Evolutionary conservation across 2,797 vertebrate species (phyloP), one percentile per base, ranked within the genome.

Genomic region (Fringilla coelebs): DNA sequence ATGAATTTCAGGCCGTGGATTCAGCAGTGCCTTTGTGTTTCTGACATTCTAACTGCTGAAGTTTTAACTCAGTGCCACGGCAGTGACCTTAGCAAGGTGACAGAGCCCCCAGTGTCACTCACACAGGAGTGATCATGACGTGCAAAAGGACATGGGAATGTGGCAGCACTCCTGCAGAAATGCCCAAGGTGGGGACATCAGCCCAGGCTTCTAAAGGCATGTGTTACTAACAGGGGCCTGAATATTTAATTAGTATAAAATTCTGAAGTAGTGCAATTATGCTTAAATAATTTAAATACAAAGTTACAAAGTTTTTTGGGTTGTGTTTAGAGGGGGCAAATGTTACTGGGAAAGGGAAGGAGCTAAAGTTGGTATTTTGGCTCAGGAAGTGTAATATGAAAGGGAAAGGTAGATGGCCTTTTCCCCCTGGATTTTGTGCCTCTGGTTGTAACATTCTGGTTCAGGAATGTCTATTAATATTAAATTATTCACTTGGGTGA

Each of bases 381-480:
- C 66, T 89, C 32, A n/a, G 92, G 34, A 84, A 62, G 15, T 25
- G 13, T 73, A 63, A 55, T 58, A 34, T 28, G 48, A 83, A 94
- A 90, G 57, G 45, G 32, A 71, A 89, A 81, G 83, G 62, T 54
- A 85, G 78, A 32, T 25, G 45, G 29, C 15, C n/a, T 68, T 67
- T 72, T 61, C 13, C 0, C 26, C 14, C 25, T 46, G 31, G 62
- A 78, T 86, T 85, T 67, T 79, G 10, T 85, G 75, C 66, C 63
- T 84, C 55, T 89, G 66, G 46, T 45, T 88, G 36, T 80, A 89
- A 49, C 45, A n/a, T 70, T 85, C 60, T 75, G 36, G 4, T 81
- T 86, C 73, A 91, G 88, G 73, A 94, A 94, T 88, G 60, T 73
- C 82, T 90, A 25, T 94, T 92, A 94, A 76, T 92, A 76, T 62